Percentiles rank a stretch among this genome's conserved stretches.
phyloP scores from a whole-genome alignment of 2,888 invertebrate species.

The Mesochorus sp. region DNA sequence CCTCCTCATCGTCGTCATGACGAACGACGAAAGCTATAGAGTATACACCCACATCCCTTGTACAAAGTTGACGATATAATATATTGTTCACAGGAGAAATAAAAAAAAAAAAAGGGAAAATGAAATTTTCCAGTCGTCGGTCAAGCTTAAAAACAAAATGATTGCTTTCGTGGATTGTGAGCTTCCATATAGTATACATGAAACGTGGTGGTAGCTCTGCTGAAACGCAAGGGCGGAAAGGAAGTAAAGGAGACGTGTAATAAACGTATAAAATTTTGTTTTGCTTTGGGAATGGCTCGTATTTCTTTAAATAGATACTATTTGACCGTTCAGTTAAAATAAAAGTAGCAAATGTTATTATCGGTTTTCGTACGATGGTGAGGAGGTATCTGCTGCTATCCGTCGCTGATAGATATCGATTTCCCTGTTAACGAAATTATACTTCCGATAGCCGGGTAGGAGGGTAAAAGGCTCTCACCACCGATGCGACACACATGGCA shows the following conservation, averaged over 20 bases:
- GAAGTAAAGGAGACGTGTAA: neutral
- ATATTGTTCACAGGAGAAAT: slow-evolving; percentile 55
- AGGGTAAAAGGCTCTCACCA: slow-evolving; percentile 31
- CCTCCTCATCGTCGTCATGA: slow-evolving; percentile 38
- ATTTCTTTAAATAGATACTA: neutral
- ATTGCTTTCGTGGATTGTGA: too few species aligned
- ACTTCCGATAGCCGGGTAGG: slow-evolving; percentile 31
- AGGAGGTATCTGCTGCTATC: slow-evolving; percentile 29
- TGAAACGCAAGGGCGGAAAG: neutral
- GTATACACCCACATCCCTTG: slow-evolving; percentile 12
- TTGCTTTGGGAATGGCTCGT: neutral
- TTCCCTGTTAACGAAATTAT: slow-evolving; percentile 65
- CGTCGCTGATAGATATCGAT: slow-evolving; percentile 63
- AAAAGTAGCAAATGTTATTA: slow-evolving; percentile 38
- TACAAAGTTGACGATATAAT: slow-evolving; percentile 57
- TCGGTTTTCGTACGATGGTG: slow-evolving; percentile 32
- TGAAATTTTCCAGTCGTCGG: slow-evolving; percentile 40
- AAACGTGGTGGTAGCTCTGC: too few species aligned
- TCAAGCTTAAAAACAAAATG: slow-evolving; percentile 32
- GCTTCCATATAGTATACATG: too few species aligned
- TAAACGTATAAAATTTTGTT: neutral
- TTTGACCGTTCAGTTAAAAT: slow-evolving; percentile 1
- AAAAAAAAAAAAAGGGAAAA: neutral
- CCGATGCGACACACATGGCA: slow-evolving; percentile 53
- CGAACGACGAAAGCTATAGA: slow-evolving; percentile 57